Evolutionary conservation across 92 coral and sea anemone species (phyloP).

Genomic region (Epizoanthus ramosus): DNA sequence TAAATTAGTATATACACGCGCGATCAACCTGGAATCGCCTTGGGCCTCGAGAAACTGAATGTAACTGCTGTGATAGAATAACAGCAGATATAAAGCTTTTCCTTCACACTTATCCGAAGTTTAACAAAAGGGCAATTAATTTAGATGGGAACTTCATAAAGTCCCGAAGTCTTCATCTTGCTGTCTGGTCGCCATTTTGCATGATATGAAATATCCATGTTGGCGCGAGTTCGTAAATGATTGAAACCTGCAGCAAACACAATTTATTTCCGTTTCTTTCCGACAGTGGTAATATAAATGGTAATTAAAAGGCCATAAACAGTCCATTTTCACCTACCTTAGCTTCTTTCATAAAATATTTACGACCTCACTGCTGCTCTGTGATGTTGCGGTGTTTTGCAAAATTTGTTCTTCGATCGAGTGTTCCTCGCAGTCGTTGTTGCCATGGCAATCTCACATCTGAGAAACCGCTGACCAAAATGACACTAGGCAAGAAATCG

Average conservation of each 20-base stretch:
- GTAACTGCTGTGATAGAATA: no score
- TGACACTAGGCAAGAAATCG: not conserved
- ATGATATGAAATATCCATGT: no score
- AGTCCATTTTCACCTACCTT: slow-evolving; percentile 64
- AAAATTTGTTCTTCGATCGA: slow-evolving; percentile 29
- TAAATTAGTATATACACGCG: no score
- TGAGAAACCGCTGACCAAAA: slow-evolving; percentile 49
- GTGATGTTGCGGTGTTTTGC: slow-evolving; percentile 1
- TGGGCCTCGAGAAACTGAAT: no score
- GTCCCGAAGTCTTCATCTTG: no score
- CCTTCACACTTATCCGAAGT: no score
- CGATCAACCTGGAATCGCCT: no score
- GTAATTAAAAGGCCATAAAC: not conserved
- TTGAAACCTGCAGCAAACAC: not conserved
- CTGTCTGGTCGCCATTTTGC: no score
- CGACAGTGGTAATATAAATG: not conserved
- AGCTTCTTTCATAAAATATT: slow-evolving; percentile 50
- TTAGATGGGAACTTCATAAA: no score
- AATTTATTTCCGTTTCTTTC: not conserved
- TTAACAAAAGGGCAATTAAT: no score
- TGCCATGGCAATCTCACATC: slow-evolving; percentile 52
- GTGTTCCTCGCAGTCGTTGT: slow-evolving; percentile 44
- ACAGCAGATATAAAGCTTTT: no score
- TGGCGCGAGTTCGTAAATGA: not conserved
- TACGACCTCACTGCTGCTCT: slow-evolving; percentile 39